Evolutionary conservation across 2,888 invertebrate genomes (phyloP).

Genomic region (Eupithecia dodoneata): DNA sequence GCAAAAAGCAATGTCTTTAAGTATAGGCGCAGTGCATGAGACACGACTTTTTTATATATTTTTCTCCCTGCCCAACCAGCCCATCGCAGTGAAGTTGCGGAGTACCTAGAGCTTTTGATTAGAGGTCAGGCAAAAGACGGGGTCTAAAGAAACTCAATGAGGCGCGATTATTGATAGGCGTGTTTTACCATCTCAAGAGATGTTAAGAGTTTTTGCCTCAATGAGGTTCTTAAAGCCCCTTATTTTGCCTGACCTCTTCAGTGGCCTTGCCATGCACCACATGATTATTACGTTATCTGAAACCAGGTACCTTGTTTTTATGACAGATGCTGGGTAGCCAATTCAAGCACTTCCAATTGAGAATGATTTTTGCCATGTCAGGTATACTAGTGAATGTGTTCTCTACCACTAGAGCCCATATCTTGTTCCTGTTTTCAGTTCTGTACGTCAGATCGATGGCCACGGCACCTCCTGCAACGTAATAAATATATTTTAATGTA

Average conservation of each 20-base stretch:
- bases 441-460: conserved; percentile 94
- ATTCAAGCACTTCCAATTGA: conserved; percentile 88
- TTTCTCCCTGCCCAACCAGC: too few species aligned
- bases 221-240: neutral
- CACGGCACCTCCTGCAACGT: conserved; percentile 89
- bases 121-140: too few species aligned
- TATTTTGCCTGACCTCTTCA: neutral
- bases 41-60: too few species aligned
- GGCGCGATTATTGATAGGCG: neutral
- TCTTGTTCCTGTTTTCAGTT: conserved; percentile 89
- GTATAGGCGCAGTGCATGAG: too few species aligned
- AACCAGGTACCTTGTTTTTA: conserved; percentile 92
- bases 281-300: neutral
- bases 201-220: neutral
- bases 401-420: conserved; percentile 95
- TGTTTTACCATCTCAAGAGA: neutral
- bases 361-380: conserved; percentile 93
- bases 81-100: too few species aligned
- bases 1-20: too few species aligned
- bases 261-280: neutral
- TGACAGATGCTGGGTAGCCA: conserved; percentile 93
- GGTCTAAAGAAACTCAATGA: too few species aligned
- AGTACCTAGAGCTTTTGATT: neutral
- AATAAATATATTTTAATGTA: neutral
- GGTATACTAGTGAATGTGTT: conserved; percentile 98